These are phyloP conservation scores for Cheilosia scutellata DNA, from an alignment of 2,888 invertebrate species.

Conservation along the genomic window DNA sequence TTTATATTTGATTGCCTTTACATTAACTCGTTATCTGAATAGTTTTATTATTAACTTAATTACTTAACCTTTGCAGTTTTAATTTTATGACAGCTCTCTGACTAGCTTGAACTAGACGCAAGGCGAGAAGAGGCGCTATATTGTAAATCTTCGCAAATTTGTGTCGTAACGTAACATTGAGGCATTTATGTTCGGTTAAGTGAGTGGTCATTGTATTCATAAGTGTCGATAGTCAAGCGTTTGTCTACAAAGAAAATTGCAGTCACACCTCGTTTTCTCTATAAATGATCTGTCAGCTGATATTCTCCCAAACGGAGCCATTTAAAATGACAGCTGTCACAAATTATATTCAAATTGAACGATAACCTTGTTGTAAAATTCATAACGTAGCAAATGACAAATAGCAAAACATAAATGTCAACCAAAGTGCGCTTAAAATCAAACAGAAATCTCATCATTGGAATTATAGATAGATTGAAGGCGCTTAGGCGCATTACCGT, in stretches of 20 bases:
- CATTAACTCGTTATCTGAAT: slow-evolving; percentile 23
- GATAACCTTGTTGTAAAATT: slow-evolving; percentile 29
- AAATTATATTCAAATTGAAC: slow-evolving; percentile 8
- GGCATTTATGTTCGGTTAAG: too few species aligned
- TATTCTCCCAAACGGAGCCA: too few species aligned
- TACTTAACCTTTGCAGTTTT: background rate
- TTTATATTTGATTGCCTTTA: background rate
- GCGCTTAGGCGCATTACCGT: background rate
- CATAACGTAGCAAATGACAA: too few species aligned
- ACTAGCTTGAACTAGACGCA: background rate
- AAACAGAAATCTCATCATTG: slow-evolving; percentile 37
- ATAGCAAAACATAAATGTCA: slow-evolving; percentile 34
- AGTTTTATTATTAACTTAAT: slow-evolving; percentile 12
- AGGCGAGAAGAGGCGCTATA: too few species aligned
- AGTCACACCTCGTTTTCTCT: too few species aligned
- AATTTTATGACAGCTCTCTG: slow-evolving; percentile 13
- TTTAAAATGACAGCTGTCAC: slow-evolving; percentile 13
- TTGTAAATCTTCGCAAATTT: too few species aligned
- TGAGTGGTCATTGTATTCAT: too few species aligned
- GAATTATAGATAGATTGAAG: slow-evolving; percentile 12
- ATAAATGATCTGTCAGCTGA: too few species aligned
- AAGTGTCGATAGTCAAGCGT: too few species aligned
- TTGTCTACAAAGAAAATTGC: background rate
- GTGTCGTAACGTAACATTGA: too few species aligned
- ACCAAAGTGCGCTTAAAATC: slow-evolving; percentile 19